These are phyloP conservation scores for Phylloscopus whistleri DNA, from an alignment of 2,113 vertebrate species.

Conservation along the genomic window DNA sequence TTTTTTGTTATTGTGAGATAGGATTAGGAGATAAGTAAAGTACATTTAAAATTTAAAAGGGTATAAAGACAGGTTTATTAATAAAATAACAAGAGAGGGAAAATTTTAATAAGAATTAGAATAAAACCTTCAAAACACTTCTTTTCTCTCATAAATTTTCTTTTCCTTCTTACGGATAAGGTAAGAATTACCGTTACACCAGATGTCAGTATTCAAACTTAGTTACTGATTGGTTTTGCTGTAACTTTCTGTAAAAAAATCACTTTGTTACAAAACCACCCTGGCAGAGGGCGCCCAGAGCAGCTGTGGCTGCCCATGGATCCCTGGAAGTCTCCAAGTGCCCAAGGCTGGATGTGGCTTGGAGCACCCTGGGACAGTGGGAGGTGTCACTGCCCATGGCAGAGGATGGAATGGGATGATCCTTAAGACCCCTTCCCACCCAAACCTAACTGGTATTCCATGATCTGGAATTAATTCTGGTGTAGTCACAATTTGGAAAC, in stretches of 20 bases:
- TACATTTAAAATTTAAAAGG: not conserved
- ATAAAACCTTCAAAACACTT: not conserved
- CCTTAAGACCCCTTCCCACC: no score
- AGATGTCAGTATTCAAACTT: not conserved
- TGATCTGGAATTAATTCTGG: not conserved
- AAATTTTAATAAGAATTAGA: not conserved
- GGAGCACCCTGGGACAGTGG: no score
- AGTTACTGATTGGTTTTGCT: not conserved
- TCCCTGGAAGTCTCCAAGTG: no score
- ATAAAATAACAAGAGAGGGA: not conserved
- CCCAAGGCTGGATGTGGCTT: no score
- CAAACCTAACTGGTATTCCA: not conserved
- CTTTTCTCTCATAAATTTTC: not conserved
- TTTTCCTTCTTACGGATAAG: not conserved
- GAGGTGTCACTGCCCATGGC: not conserved
- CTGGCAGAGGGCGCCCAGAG: not conserved
- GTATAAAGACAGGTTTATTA: not conserved
- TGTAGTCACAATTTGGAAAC: not conserved
- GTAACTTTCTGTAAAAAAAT: not conserved
- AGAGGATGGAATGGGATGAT: fast-evolving
- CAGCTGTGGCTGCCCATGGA: fast-evolving
- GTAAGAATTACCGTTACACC: not conserved
- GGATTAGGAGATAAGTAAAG: not conserved
- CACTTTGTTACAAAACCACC: not conserved
- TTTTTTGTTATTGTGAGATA: not conserved